Conservation (phyloP, 2,797 vertebrate genomes). For the Chelmon rostratus region DNA sequence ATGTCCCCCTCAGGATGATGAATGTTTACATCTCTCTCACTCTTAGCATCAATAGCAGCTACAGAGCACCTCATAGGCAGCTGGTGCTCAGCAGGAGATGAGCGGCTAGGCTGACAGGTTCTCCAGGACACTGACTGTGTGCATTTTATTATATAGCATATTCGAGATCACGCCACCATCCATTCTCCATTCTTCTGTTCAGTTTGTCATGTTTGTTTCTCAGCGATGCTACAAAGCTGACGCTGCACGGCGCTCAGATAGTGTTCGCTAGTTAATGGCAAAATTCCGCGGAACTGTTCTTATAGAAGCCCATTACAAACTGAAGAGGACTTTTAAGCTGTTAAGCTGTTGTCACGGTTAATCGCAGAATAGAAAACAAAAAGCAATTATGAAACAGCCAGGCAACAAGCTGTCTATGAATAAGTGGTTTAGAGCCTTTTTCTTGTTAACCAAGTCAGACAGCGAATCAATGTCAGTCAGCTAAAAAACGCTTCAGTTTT, state of each 20-base stretch:
- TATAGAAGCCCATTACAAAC: slow-evolving; percentile 9
- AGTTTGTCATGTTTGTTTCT: neutral
- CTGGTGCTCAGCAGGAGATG: slow-evolving; percentile 16
- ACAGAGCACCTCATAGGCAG: neutral
- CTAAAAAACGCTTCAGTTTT: neutral
- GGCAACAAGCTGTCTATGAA: slow-evolving; percentile 3
- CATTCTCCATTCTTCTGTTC: neutral
- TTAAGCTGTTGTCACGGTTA: slow-evolving; percentile 22
- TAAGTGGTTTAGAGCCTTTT: neutral
- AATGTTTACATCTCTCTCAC: slow-evolving; percentile 19
- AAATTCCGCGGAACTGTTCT: neutral
- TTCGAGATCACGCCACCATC: slow-evolving; percentile 22
- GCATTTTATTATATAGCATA: neutral
- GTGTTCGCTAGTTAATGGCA: neutral
- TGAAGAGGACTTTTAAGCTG: slow-evolving; percentile 14
- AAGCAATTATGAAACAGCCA: slow-evolving; percentile 21
- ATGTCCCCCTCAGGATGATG: neutral
- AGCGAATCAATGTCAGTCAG: neutral
- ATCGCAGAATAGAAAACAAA: slow-evolving; percentile 25
- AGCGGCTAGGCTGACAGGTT: slow-evolving; percentile 4
- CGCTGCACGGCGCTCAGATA: neutral
- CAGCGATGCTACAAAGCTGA: neutral
- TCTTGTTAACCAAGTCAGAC: neutral
- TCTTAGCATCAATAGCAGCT: slow-evolving; percentile 12
- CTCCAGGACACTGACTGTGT: slow-evolving; percentile 6